These are phyloP conservation scores for Ctenopoma multispine DNA, from an alignment of 2,797 vertebrate genomes.

Conservation along the genomic window DNA sequence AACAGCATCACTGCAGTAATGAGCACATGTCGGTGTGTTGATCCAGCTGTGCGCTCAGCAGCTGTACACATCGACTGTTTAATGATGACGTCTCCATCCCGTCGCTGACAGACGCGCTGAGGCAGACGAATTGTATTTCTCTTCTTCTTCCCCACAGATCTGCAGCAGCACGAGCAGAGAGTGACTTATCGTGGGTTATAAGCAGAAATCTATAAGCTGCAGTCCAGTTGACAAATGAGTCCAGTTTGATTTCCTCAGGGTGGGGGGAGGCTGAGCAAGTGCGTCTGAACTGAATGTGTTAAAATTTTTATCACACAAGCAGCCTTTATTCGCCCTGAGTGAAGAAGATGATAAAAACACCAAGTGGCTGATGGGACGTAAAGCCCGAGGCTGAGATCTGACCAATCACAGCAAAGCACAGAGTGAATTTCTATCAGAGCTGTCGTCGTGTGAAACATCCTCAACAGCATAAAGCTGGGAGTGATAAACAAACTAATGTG, in stretches of 20 bases:
- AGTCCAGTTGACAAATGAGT: constrained; percentile 54
- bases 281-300: constrained; percentile 27
- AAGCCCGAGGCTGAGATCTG: constrained; percentile 22
- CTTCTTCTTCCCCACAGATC: constrained; percentile 25
- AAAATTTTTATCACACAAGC: constrained; percentile 45
- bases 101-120: constrained; percentile 50
- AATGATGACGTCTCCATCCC: constrained; percentile 37
- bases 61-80: no score
- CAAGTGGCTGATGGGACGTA: constrained; percentile 33
- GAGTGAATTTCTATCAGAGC: neutral
- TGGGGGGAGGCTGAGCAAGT: neutral
- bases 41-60: no score
- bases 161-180: constrained; percentile 34
- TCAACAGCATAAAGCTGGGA: no score
- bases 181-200: constrained; percentile 50
- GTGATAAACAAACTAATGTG: no score
- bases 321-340: constrained; percentile 17
- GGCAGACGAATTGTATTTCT: constrained; percentile 46
- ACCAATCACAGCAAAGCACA: constrained; percentile 36
- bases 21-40: no score
- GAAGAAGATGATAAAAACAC: constrained; percentile 34
- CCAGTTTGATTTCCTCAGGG: constrained; percentile 30
- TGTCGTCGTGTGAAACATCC: neutral
- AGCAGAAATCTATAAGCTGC: constrained; percentile 59
- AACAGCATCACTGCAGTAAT: no score